These are phyloP conservation scores for Taurulus bubalis DNA, from an alignment of 2,113 vertebrate species.

Conservation along the genomic window DNA sequence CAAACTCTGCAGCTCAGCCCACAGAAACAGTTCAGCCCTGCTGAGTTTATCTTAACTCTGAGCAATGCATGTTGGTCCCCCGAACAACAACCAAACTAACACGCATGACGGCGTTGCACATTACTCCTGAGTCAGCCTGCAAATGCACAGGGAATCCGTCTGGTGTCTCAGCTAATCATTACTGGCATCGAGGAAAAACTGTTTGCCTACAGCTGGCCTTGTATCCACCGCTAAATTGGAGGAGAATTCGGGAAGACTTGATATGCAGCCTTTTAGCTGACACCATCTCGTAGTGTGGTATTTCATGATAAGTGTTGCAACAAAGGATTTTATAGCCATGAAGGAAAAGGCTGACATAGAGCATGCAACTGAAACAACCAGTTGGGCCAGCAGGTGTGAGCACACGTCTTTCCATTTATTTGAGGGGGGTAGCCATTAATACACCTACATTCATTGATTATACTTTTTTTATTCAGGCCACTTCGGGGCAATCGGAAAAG, in stretches of 20 bases:
- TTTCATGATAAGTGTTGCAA: constrained; percentile 16
- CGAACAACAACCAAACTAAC: constrained; percentile 43
- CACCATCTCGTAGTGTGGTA: background rate
- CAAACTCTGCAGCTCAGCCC: constrained; percentile 68
- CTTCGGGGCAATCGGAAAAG: background rate
- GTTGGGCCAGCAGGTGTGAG: no score
- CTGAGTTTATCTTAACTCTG: constrained; percentile 59
- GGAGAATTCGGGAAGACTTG: constrained; percentile 24
- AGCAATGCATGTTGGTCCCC: constrained; percentile 40
- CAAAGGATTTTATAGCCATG: background rate
- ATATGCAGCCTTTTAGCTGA: constrained; percentile 28
- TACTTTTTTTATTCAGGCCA: background rate
- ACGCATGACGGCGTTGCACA: constrained; percentile 51
- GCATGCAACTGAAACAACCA: background rate
- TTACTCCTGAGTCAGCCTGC: constrained; percentile 49
- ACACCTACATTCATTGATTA: background rate
- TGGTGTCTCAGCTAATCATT: constrained; percentile 40
- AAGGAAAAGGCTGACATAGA: background rate
- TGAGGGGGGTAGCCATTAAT: background rate
- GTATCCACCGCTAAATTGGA: constrained; percentile 19
- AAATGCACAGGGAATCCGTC: constrained; percentile 43
- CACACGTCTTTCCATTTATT: background rate
- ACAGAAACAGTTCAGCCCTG: constrained; percentile 56
- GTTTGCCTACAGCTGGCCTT: constrained; percentile 27
- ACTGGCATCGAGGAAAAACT: constrained; percentile 8